A percentile compares a stretch with the other conserved stretches of the same genome.
phyloP scores from a whole-genome alignment of 2,888 invertebrate species.

The Andrena minutula region DNA sequence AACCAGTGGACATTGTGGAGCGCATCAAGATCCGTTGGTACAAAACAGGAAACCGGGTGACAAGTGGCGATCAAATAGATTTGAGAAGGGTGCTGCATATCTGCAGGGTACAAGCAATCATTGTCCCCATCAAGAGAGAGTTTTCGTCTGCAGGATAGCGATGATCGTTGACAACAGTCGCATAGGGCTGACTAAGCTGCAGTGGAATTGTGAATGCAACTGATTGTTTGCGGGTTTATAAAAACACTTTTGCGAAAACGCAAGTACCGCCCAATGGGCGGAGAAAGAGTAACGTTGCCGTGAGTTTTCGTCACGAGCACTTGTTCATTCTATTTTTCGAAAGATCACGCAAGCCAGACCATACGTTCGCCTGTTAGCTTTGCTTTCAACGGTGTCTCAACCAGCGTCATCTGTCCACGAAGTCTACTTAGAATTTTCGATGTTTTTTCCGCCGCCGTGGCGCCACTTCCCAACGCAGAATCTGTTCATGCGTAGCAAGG shows the following conservation, averaged over 20 bases:
- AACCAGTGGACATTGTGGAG: neutral
- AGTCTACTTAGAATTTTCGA: neutral
- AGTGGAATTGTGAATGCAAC: neutral
- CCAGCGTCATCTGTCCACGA: constrained; percentile 35
- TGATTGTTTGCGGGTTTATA: constrained; percentile 43
- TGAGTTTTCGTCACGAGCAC: constrained; percentile 31
- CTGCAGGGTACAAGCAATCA: neutral
- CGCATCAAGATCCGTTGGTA: neutral
- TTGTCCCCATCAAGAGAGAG: neutral
- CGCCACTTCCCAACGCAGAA: neutral
- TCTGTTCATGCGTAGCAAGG: neutral
- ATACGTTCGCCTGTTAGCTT: constrained; percentile 33
- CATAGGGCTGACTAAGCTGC: neutral
- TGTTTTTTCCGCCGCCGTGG: neutral
- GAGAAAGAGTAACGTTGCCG: constrained; percentile 19
- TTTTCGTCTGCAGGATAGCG: neutral
- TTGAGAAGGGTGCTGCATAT: neutral
- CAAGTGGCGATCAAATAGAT: neutral
- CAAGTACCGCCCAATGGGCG: constrained; percentile 60
- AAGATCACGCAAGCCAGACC: constrained; percentile 43
- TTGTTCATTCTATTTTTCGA: constrained; percentile 35
- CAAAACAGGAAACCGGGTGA: neutral
- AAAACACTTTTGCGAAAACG: constrained; percentile 56
- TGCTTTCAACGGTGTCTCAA: constrained; percentile 16
- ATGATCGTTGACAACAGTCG: neutral